These are phyloP conservation scores for Clarias laeviceps DNA, from an alignment of 2,797 vertebrate species.

Conservation along the genomic window DNA sequence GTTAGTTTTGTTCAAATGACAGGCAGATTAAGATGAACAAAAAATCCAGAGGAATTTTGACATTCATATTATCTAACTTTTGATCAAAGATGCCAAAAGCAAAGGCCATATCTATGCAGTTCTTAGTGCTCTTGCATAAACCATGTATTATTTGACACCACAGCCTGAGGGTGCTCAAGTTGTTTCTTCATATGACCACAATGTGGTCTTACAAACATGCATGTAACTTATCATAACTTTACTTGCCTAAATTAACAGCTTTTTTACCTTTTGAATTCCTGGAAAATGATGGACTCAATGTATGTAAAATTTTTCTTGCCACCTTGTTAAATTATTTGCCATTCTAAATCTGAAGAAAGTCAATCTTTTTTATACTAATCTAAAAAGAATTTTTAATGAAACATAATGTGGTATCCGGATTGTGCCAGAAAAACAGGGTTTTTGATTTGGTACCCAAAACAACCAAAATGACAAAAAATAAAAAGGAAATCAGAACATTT, in stretches of 20 bases:
- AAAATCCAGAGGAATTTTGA: not conserved
- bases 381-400: not conserved
- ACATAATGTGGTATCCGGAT: not conserved
- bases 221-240: not conserved
- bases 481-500: conserved; percentile 2
- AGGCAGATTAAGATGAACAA: not conserved
- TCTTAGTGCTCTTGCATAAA: not conserved
- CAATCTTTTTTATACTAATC: not conserved
- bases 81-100: not conserved
- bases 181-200: conserved; percentile 13
- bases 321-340: not conserved
- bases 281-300: not conserved
- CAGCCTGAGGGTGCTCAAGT: conserved; percentile 3
- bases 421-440: not conserved
- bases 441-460: not conserved
- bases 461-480: not conserved
- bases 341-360: not conserved
- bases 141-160: not conserved
- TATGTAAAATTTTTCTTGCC: not conserved
- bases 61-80: not conserved
- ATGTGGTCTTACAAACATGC: not conserved
- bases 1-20: not conserved
- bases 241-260: not conserved
- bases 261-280: not conserved
- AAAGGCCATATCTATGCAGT: conserved; percentile 1